A percentile compares a stretch with the other conserved stretches of the same genome.
Evolutionary conservation across 2,797 vertebrate species (phyloP).

Genomic region (Sylvilagus floridanus): DNA sequence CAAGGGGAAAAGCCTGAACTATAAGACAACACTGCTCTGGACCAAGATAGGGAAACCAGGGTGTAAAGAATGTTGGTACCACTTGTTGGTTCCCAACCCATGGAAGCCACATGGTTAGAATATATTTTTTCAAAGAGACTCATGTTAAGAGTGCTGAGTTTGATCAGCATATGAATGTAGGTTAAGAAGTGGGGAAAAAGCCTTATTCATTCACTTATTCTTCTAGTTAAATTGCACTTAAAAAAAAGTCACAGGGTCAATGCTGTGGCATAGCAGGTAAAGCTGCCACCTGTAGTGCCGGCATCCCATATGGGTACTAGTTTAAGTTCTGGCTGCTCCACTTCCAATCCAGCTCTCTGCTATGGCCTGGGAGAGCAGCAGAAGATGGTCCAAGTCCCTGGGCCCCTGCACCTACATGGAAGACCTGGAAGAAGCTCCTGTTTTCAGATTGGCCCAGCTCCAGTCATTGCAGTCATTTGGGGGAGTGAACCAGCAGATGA

Average conservation of each 20-base stretch:
- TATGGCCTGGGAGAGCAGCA: too few species aligned
- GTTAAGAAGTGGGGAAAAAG: not conserved
- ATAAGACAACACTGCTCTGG: constrained; percentile 1
- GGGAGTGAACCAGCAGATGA: too few species aligned
- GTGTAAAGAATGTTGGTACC: not conserved
- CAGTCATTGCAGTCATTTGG: too few species aligned
- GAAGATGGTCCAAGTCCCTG: too few species aligned
- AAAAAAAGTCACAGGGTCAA: not conserved
- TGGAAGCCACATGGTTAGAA: constrained; percentile 11
- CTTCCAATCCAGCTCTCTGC: too few species aligned
- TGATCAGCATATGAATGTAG: not conserved
- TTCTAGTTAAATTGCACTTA: not conserved
- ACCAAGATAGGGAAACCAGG: constrained; percentile 44
- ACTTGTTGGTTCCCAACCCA: constrained; percentile 41
- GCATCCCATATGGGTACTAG: too few species aligned
- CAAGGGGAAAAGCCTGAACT: not conserved
- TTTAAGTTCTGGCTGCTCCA: too few species aligned
- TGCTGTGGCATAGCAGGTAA: too few species aligned
- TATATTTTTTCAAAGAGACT: not conserved
- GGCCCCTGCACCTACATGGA: too few species aligned
- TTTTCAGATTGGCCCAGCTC: too few species aligned
- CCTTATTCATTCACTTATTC: not conserved
- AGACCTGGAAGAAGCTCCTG: too few species aligned
- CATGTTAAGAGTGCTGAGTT: not conserved
- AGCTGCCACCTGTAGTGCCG: too few species aligned